Percentiles rank a stretch among this genome's conserved stretches.
phyloP scores from a whole-genome alignment of 1,140 invertebrate species.

The Bilobella aurantiaca region DNA sequence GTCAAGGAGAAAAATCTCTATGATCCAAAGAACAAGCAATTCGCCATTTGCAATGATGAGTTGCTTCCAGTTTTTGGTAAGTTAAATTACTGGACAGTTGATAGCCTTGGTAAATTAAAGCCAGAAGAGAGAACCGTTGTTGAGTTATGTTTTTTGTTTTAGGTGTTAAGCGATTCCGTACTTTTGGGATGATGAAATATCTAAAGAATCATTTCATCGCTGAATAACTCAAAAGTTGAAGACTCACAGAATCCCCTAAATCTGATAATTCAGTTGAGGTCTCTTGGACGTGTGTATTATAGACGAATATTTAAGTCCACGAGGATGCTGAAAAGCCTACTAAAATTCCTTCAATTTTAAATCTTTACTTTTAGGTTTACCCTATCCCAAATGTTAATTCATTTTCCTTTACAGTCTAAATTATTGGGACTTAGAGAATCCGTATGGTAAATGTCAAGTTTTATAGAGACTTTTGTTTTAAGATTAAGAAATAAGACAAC shows the following conservation, averaged over 20 bases:
- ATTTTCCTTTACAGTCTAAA: too few relatives aligned
- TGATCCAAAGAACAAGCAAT: constrained; percentile 74
- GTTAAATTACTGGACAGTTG: constrained; percentile 11
- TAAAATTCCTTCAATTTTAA: too few relatives aligned
- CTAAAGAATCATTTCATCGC: constrained; percentile 76
- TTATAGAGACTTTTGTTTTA: too few relatives aligned
- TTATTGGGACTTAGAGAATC: too few relatives aligned
- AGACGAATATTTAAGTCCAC: too few relatives aligned
- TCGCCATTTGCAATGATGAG: constrained; percentile 83
- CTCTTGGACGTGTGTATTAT: too few relatives aligned
- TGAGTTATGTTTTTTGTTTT: constrained; percentile 24
- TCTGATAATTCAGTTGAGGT: too few relatives aligned
- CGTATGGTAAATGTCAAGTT: too few relatives aligned
- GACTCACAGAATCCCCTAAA: not conserved
- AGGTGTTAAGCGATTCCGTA: constrained; percentile 75
- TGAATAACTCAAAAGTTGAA: constrained; percentile 39
- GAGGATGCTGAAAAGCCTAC: too few relatives aligned
- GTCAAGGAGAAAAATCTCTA: constrained; percentile 85
- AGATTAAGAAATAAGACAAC: too few relatives aligned
- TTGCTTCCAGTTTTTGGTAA: constrained; percentile 72
- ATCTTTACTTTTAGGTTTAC: too few relatives aligned
- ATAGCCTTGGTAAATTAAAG: constrained; percentile 9
- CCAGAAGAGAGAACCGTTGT: not conserved
- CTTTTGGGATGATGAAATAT: constrained; percentile 92
- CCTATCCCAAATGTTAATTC: too few relatives aligned